phyloP scores from a whole-genome alignment of 1,140 invertebrate genomes.

The Plutomurus gul region DNA sequence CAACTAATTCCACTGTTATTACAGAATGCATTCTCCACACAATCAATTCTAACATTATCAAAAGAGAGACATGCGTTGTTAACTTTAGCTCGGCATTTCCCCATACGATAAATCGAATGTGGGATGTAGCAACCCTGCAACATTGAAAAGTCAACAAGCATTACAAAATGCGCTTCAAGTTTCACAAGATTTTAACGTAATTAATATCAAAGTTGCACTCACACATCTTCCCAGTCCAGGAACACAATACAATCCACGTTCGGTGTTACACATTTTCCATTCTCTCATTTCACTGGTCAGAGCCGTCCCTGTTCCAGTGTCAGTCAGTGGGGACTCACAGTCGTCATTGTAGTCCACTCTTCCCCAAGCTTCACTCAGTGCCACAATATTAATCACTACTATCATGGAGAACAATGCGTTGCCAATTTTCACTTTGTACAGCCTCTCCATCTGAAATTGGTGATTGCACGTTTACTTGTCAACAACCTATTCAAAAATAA shows the following conservation, averaged over 20 bases:
- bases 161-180: no score
- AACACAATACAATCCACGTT: conserved; percentile 37
- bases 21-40: conserved; percentile 41
- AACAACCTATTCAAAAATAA: no score
- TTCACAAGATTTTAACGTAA: no score
- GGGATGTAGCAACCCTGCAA: conserved; percentile 39
- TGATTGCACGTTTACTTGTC: no score
- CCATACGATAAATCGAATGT: conserved; percentile 38
- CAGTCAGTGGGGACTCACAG: conserved; percentile 33
- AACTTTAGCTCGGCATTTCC: conserved; percentile 45
- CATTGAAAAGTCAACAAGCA: no score
- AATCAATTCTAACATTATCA: conserved; percentile 36
- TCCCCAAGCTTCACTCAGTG: neutral
- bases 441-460: no score
- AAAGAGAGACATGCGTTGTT: neutral
- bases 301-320: neutral
- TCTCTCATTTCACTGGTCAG: neutral
- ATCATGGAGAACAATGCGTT: no score
- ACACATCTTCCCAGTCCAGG: conserved; percentile 43
- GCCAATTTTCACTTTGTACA: no score
- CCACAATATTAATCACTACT: no score
- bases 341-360: conserved; percentile 42
- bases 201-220: no score
- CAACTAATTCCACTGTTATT: neutral
- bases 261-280: conserved; percentile 35